Percentiles rank a stretch among this genome's conserved stretches.
phyloP scores from a whole-genome alignment of 2,797 vertebrate genomes.

The Thamnophis elegans region DNA sequence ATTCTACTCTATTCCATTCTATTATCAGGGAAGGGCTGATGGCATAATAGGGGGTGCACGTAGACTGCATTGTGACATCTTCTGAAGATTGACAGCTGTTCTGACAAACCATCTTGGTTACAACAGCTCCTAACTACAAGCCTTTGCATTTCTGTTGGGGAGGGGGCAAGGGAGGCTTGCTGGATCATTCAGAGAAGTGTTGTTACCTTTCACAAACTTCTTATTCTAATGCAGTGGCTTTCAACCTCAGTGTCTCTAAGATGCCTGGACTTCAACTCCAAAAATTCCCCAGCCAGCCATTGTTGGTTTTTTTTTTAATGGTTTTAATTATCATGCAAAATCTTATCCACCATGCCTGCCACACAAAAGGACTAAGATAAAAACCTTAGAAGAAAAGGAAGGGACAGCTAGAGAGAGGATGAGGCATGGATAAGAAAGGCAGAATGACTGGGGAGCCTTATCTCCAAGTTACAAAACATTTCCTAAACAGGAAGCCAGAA shows the following conservation, averaged over 20 bases:
- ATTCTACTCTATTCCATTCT: no score
- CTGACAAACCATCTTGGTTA: not conserved
- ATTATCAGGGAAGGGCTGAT: not conserved
- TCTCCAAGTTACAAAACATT: conserved; percentile 55
- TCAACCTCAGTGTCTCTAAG: not conserved
- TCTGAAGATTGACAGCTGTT: not conserved
- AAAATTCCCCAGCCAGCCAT: not conserved
- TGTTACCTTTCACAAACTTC: not conserved
- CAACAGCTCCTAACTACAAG: not conserved
- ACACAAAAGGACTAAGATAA: conserved; percentile 19
- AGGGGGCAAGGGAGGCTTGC: not conserved
- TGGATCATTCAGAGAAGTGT: not conserved
- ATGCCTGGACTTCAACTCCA: not conserved
- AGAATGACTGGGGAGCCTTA: not conserved
- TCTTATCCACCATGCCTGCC: accelerated
- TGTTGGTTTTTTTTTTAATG: not conserved
- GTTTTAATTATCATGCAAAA: conserved; percentile 38
- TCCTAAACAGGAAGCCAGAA: conserved; percentile 31
- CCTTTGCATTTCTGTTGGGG: not conserved
- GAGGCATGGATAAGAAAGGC: conserved; percentile 38
- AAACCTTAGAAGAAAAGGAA: conserved; percentile 16
- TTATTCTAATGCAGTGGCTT: conserved; percentile 16
- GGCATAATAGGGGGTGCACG: not conserved
- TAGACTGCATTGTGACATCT: not conserved
- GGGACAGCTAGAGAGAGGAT: not conserved